Conservation (phyloP, 2,113 vertebrate genomes). For the Gulo gulo region DNA sequence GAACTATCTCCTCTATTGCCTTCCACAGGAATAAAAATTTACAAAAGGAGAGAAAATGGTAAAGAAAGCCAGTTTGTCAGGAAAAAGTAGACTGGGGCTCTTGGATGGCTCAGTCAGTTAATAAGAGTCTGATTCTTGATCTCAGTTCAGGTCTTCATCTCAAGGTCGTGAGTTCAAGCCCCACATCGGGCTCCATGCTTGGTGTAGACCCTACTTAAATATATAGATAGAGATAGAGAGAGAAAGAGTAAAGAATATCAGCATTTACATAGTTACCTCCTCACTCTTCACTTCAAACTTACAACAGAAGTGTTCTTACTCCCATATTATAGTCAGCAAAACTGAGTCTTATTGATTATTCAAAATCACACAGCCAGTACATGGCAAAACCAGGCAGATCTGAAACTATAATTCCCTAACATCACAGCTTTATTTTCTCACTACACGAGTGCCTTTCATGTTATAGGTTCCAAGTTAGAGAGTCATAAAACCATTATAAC, state of each 20-base stretch:
- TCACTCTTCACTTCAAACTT: neutral
- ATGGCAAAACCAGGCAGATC: neutral
- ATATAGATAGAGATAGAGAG: too few species aligned
- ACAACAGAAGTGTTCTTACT: neutral
- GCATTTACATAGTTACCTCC: neutral
- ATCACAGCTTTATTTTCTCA: neutral
- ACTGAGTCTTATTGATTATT: neutral
- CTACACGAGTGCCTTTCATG: neutral
- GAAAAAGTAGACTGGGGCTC: neutral
- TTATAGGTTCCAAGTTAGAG: neutral
- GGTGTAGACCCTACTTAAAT: neutral
- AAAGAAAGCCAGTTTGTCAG: neutral
- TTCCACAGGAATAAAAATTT: neutral
- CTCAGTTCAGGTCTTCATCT: neutral
- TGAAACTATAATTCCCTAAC: neutral
- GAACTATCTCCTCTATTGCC: neutral
- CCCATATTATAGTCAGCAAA: neutral
- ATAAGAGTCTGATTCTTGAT: neutral
- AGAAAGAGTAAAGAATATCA: neutral
- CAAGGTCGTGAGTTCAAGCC: neutral
- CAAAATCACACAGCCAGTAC: neutral
- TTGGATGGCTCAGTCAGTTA: neutral
- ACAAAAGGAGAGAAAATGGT: neutral
- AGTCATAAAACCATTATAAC: neutral
- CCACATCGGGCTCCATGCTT: neutral